Percentiles rank a stretch among this genome's conserved stretches.
Conservation (phyloP, 1,140 invertebrate species). For the Ceratitis capitata region DNA sequence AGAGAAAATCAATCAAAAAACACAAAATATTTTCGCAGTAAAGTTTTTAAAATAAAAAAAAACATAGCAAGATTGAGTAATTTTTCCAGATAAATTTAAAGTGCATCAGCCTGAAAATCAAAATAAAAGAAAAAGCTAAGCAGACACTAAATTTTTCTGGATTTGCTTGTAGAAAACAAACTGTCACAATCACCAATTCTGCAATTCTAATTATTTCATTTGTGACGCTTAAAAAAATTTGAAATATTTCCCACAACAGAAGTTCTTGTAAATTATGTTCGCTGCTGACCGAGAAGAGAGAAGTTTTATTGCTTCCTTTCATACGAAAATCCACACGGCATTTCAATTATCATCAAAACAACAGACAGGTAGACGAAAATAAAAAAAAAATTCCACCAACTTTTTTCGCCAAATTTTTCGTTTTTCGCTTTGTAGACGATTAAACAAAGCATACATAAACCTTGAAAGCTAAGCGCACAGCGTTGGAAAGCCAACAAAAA, state of each 20-base stretch:
- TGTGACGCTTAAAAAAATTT: not conserved
- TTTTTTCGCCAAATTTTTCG: not conserved
- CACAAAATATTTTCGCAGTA: no score
- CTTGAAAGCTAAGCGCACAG: no score
- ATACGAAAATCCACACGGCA: not conserved
- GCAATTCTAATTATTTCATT: not conserved
- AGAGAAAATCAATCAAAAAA: no score
- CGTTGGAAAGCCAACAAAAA: not conserved
- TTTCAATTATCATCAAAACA: not conserved
- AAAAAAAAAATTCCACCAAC: not conserved
- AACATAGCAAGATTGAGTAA: no score
- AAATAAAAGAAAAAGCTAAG: no score
- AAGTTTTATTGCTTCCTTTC: not conserved
- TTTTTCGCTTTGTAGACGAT: not conserved
- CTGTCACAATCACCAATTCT: not conserved
- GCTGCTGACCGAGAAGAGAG: not conserved
- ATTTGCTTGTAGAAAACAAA: not conserved
- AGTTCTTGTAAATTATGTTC: not conserved
- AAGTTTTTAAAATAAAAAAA: no score
- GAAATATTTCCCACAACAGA: not conserved
- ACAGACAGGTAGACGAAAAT: not conserved
- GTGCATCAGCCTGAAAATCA: no score
- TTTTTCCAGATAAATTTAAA: no score
- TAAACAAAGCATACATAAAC: slow-evolving; percentile 1
- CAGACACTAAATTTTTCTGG: not conserved